Base-by-base conservation (phyloP, 2,888 invertebrate genomes). In the Eupithecia subfuscata region DNA sequence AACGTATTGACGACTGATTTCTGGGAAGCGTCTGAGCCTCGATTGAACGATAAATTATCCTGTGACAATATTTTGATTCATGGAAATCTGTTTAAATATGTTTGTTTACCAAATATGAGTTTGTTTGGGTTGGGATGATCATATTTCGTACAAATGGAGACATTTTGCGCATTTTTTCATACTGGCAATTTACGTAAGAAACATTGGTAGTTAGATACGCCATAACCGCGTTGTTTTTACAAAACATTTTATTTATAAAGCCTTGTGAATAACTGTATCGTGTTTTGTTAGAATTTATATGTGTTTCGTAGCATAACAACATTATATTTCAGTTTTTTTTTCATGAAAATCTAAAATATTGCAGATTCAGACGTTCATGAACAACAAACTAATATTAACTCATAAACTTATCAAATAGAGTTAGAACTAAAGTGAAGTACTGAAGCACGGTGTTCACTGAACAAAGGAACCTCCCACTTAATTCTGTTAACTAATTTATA, bases 1-100 rank as follows among this genome's bases (percentile, higher is more conserved):
- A 72, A 79, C 80, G 76, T 80, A 77, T 81, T 83, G 81, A 81
- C 79, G 79, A 76, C 65, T 52, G 40, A 67, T 73, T 78, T 75
- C 69, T 18, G 60, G 68, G 73, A 73, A 67, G 22, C 45, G n/a
- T 67, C 48, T 25, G 18, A 22, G 18, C 65, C 25, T 68, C 11
- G 25, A 65, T 56, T 43, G 25, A n/a, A 37, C 14, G 56, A 70
- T 37, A 56, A 70, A 70, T 56, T 70, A 56, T 22, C 70, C 43
- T 43, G 16, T 18, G 37, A 63, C 37, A 63, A 45, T 63, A 63
- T 60, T 70, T 70, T 56, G 40, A 63, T 63, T 16, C 63, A 9
- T 11, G 14, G 6, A 63, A 43, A 71, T 18, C 60, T 60, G 60
- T 40, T 65, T 37, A 37, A 37, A 30, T 30, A 18, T 63, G 63